phyloP scores from a whole-genome alignment of 2,888 invertebrate genomes.

The Ecdyonurus torrentis region DNA sequence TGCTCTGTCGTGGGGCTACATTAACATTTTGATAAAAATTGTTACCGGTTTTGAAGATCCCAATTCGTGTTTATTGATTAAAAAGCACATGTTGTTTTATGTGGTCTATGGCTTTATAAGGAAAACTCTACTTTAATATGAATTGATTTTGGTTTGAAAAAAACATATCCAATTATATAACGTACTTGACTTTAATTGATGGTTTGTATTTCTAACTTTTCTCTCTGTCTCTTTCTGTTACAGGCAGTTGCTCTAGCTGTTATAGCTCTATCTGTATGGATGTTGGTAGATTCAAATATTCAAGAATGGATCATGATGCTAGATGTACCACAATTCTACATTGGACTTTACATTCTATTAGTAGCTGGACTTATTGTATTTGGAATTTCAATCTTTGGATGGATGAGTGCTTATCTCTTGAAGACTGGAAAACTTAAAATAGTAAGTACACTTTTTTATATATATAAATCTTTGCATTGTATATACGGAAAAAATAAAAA shows the following conservation, averaged over 20 bases:
- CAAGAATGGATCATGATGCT: slow-evolving; percentile 65
- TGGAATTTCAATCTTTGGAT: slow-evolving; percentile 63
- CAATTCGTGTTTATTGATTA: too few species aligned
- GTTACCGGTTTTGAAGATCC: too few species aligned
- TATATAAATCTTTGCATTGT: slow-evolving; percentile 3
- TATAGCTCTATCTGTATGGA: slow-evolving; percentile 65
- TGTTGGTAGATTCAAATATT: slow-evolving; percentile 63
- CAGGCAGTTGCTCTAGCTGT: slow-evolving; percentile 63
- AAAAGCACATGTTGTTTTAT: too few species aligned
- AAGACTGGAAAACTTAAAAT: slow-evolving; percentile 35
- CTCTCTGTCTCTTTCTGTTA: too few species aligned
- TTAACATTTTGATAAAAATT: too few species aligned
- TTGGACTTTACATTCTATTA: slow-evolving; percentile 67
- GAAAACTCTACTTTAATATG: too few species aligned
- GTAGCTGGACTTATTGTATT: slow-evolving; percentile 52
- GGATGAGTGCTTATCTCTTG: slow-evolving; percentile 66
- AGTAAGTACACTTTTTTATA: slow-evolving; percentile 39
- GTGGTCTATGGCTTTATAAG: too few species aligned
- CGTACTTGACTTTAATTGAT: too few species aligned
- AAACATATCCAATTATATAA: too few species aligned
- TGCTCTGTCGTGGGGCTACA: too few species aligned
- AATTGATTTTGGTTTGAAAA: too few species aligned
- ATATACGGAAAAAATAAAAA: neutral
- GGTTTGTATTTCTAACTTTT: too few species aligned
- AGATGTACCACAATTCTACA: slow-evolving; percentile 59